Evolutionary conservation across 2,888 invertebrate genomes (phyloP), one percentile per base, ranked within the genome.

Genomic region (Sclerodermus sp.): DNA sequence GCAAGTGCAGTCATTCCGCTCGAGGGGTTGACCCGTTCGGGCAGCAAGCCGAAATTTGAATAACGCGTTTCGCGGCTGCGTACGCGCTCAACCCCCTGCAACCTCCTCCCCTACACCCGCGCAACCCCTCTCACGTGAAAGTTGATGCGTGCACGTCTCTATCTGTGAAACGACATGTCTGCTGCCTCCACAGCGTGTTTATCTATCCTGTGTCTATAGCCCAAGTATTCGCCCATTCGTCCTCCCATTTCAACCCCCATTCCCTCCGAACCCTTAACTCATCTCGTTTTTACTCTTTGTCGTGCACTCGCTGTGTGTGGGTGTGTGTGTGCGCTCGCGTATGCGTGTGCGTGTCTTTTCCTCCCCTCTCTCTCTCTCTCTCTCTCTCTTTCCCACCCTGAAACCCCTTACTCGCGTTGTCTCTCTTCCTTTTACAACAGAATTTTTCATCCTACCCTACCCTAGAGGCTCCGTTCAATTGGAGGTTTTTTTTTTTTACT

Each of bases 1-100:
- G 23, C 23, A 23, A 23, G 23, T 23, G 23, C 23, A 23, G 53
- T 62, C 56, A 58, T 62, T 62, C 57, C 52, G 52, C 51, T 51
- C 45, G 39, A 46, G 49, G 47, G 47, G 14, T 6, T 36, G n/a
- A 13, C 49, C 41, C 49, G 51, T 41, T 46, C 42, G 45, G 49
- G 23, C 23, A 23, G 42, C 53, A 40, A 53, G 57, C 47, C 39
- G 46, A 59, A 59, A 62, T 55, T 62, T 47, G 47, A 59, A 61
- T 53, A 52, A 57, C 50, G 54, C 62, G 45, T 61, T 58, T 47
- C 36, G 45, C 49, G 47, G 51, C 47, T 47, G 39, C 42, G 36
- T 45, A 18, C 36, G 31, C 18, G 45, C 18, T 17, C 15, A 15
- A 12, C 14, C 15, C 39, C 39, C 16, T 37, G 8, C n/a, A 9